A percentile compares a stretch with the other conserved stretches of the same genome.
phyloP scores from a whole-genome alignment of 2,797 vertebrate genomes.

The Varecia variegata region DNA sequence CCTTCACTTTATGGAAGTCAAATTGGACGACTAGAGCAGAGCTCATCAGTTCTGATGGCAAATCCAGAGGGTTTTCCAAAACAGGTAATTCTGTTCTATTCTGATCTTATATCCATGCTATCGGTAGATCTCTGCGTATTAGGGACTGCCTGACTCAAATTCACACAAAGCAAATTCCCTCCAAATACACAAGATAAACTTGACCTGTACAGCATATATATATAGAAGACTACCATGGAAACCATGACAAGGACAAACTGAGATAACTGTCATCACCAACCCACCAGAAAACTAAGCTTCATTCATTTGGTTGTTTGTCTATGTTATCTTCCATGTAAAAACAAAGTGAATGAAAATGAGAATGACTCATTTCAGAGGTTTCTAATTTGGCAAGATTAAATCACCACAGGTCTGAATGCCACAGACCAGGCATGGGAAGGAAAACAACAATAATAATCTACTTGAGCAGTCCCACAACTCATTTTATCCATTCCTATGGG shows the following conservation, averaged over 20 bases:
- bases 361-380: constrained; percentile 59
- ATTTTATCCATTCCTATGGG: constrained; percentile 39
- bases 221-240: not conserved
- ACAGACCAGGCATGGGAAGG: constrained; percentile 48
- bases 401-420: constrained; percentile 61
- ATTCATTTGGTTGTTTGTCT: not conserved
- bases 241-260: not conserved
- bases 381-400: constrained; percentile 62
- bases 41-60: not conserved
- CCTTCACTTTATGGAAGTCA: not conserved
- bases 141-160: not conserved
- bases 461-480: constrained; percentile 31
- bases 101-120: not conserved
- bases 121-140: not conserved
- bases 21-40: not conserved
- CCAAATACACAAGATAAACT: not conserved
- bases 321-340: not conserved
- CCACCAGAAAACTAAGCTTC: not conserved
- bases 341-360: constrained; percentile 20
- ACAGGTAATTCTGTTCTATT: not conserved
- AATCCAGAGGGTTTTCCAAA: not conserved
- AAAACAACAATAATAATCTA: constrained; percentile 60
- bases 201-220: not conserved
- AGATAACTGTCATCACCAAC: not conserved
- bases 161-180: not conserved